Base-by-base conservation (phyloP, 2,113 vertebrate species). In the Bujurquina vittata region DNA sequence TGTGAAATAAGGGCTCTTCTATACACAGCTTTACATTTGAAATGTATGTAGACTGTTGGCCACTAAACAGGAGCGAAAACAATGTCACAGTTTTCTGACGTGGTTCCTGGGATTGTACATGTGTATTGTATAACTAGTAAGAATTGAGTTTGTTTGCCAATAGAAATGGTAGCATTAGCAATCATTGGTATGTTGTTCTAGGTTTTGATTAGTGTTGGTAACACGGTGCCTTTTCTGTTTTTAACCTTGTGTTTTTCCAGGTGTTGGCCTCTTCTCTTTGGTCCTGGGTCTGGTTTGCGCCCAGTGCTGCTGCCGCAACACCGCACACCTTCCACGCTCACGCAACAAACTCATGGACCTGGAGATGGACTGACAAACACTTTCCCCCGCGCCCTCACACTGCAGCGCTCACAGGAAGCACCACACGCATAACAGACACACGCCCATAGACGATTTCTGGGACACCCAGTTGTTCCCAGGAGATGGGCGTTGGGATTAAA, bases 231-330 rank as follows among this genome's bases (percentile, higher is more conserved):
- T 54, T 0, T 54, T 9, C 67, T 72, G 6, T 52, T 52, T 43
- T 35, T 72, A 18, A 40, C 69, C 7, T 5, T 61, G 20, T 46
- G 77, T 31, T 3, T 79, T 54, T 75, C 1, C 80, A 94, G 94
- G 93, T 77, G 96, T 96, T 29, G 98, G 97, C 26, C 94, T 99
- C 77, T 93, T 99, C 56, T 98, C 98, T 20, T 96, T 98, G 84
- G 94, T 98, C n/a, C 96, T 99, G 84, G 98, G 98, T 15, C 95
- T 98, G 86, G 95, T 97, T 57, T 98, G 96, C 84, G 96, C 97
- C 60, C 97, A 96, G 40, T 98, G 97, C 95, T 98, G 97, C 90
- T 98, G 97, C 87, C 97, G 96, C 91, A 97, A 97, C 91, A 95
- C 95, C 14, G 88, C 95, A 1, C 96, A 96, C 91, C 96, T 97